Evolutionary conservation across 2,797 vertebrate genomes (phyloP).

Genomic region (Orestias chungarensis): DNA sequence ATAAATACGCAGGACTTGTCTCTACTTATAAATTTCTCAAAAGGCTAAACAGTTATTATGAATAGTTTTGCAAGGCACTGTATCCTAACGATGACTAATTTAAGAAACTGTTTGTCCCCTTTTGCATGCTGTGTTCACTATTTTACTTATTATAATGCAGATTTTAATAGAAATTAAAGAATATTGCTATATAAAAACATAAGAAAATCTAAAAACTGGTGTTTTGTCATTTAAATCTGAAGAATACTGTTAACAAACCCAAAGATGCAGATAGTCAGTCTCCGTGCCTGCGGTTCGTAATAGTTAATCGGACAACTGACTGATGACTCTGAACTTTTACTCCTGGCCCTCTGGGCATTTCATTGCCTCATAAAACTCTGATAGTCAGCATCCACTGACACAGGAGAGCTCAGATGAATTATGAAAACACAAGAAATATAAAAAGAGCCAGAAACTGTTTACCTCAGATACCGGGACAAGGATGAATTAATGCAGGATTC

Average conservation of each 20-base stretch:
- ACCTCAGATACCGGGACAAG: conserved; percentile 3
- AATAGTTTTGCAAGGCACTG: neutral
- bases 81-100: neutral
- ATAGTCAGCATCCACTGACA: conserved; percentile 50
- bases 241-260: neutral
- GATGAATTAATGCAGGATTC: conserved; percentile 22
- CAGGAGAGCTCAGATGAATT: conserved; percentile 57
- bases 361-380: conserved; percentile 51
- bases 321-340: conserved; percentile 74
- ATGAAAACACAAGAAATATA: conserved; percentile 42
- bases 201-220: neutral
- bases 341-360: conserved; percentile 56
- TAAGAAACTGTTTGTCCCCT: neutral
- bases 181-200: neutral
- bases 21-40: neutral
- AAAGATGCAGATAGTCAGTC: conserved; percentile 12
- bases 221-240: conserved; percentile 3
- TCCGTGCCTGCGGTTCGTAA: conserved; percentile 42
- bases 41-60: too few species aligned
- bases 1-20: neutral
- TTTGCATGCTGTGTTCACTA: neutral
- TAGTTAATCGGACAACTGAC: conserved; percentile 65
- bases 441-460: conserved; percentile 29
- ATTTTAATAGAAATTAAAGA: neutral
- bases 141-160: neutral